Base-by-base conservation (phyloP, 2,113 vertebrate genomes). In the Melanostigma gelatinosum region DNA sequence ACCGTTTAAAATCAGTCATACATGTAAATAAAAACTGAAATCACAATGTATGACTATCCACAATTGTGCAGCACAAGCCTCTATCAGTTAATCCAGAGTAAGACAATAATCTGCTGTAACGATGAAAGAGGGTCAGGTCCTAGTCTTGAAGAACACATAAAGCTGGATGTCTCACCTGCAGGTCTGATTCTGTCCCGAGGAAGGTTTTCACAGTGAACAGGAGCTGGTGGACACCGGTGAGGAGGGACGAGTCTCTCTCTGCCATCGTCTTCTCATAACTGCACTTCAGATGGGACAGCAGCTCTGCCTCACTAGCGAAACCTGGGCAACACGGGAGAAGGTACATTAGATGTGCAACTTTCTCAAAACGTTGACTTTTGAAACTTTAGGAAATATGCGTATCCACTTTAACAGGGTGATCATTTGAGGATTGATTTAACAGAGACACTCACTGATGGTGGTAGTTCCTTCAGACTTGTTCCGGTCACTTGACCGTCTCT, bases 241-340 rank as follows among this genome's bases (percentile, higher is more conserved):
- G 50, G 24, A 95, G 85, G 16, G 80, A 36, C 22, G 75, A 52
- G 34, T 93, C 91, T 82, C 86, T 94, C 4, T 95, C 85, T n/a
- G 85, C 77, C 67, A 97, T 62, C 34, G 93, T 87, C 78, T 95
- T 96, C 50, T 96, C 95, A 82, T 98, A 98, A 42, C 78, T 90
- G 29, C 91, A 84, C 62, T 40, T 92, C 82, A 98, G 85, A 58
- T 96, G 93, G 38, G 93, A 93, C 38, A 96, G 83, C 73, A 99
- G 92, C 50, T 97, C 97, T 29, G 94, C 95, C 86, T 97, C 96
- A 27, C 92, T 96, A 74, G 90, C 94, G 81, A 97, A 95, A 87
- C 93, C 98, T 99, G 89, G 22, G 69, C 3, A 22, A 65, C 34
- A 34, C 52, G 6, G 18, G 11, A 64, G 8, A 52, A 10, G 15